These are phyloP conservation scores for Leptosomus discolor DNA, from an alignment of 2,113 vertebrate species.

Conservation along the genomic window DNA sequence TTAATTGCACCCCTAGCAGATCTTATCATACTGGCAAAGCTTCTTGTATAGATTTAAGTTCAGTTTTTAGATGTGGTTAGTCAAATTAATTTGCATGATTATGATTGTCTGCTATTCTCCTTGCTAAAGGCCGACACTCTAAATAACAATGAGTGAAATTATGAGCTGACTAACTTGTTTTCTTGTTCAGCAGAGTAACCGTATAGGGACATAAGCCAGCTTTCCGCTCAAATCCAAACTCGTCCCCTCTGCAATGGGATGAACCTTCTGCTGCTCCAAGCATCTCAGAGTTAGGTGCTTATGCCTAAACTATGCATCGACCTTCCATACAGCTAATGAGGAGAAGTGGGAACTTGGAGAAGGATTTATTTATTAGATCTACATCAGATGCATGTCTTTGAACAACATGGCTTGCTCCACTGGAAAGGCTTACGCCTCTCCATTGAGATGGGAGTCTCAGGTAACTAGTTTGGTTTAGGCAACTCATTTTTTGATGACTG, in stretches of 20 bases:
- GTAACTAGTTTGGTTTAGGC: not conserved
- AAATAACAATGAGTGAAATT: not conserved
- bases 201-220: not conserved
- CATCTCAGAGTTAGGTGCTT: not conserved
- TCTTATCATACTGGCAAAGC: not conserved
- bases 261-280: not conserved
- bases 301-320: not conserved
- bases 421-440: not conserved
- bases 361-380: not conserved
- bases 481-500: not conserved
- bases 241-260: not conserved
- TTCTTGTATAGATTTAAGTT: not conserved
- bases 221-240: not conserved
- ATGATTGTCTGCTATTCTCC: not conserved
- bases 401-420: not conserved
- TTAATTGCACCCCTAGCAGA: not conserved
- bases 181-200: not conserved
- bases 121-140: not conserved
- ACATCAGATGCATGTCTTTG: not conserved
- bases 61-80: not conserved
- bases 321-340: not conserved
- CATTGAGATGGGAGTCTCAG: not conserved
- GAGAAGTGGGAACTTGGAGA: not conserved
- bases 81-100: conserved; percentile 21
- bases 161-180: not conserved